Evolutionary conservation across 2,797 vertebrate genomes (phyloP), one percentile per base, ranked within the genome.

Genomic region (Anas georgica): DNA sequence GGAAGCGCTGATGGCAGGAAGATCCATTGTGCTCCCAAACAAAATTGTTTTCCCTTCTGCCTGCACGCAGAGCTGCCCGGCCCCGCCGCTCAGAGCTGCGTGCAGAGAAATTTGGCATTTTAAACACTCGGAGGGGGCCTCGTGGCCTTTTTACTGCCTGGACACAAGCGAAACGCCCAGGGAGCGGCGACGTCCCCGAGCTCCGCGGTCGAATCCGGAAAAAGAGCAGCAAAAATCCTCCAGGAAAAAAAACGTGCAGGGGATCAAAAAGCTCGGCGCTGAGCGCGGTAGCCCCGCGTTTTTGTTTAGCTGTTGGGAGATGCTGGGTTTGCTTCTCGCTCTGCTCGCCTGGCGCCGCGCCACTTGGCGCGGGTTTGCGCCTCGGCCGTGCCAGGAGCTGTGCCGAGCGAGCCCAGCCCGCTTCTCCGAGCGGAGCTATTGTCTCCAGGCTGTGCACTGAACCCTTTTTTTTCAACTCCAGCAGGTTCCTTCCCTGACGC

Each of bases 271-370:
- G 29, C 33, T 25, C 17, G 1, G 29, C 10, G 3, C 78, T 8
- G 20, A 29, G 33, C 5, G 1, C n/a, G 0, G 66, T 20, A 50
- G 75, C 62, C 4, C 35, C 31, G 3, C 7, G 0, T 28, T 20
- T 20, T 10, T 17, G 70, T 48, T 48, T 20, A 1, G 48, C 64
- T 25, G 62, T 76, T 29, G 23, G 7, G 20, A 10, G 62, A 37
- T 3, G 58, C 48, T 46, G 31, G 28, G 26, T 69, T 74, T 64
- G 62, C 82, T 69, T 78, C 48, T 50, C 7, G 6, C 2, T 35
- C 41, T 1, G 10, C 69, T 59, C 31, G 29, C 3, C 79, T 96
- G 96, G 93, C 89, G 20, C 28, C 0, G 20, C 8, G 77, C 95
- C 92, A 80, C 41, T 54, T 95, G 93, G 92, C 79, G 3, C 14